Base-by-base conservation (phyloP, 2,888 invertebrate species). In the Trissolcus japonicus region DNA sequence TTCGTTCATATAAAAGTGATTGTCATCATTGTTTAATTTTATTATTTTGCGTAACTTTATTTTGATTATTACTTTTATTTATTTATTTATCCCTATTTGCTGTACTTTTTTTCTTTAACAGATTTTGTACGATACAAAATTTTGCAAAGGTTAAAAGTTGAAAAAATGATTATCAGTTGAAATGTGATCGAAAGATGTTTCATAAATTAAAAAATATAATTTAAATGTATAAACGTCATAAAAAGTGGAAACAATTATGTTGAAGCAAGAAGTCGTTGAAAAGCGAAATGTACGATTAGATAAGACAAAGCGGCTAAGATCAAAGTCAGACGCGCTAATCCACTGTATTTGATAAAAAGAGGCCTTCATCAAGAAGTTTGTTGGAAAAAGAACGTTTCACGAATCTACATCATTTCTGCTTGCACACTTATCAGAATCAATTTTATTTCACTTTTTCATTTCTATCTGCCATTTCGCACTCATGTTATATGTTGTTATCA, bases 311-410 rank as follows among this genome's bases (percentile, higher is more conserved):
- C 84, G 88, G 88, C 84, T 82, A 80, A 88, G 87, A 88, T 89
- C 87, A 89, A 89, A 89, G 87, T 84, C 83, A 82, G 83, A 84
- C 85, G 82, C 87, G 87, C 86, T 89, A 89, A 89, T 89, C 89
- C 88, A 86, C 85, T 86, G 35, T 35, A 84, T 87, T 87, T 88
- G 88, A 89, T 89, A 89, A 88, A 82, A 83, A 80, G 84, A 85
- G 84, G 83, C 84, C 86, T 86, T 86, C 84, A 82, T 79, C 80
- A 80, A 80, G 79, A 65, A 78, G 69, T 76, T 79, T 62, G 68
- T 63, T 55, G 68, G 60, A 72, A 68, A 76, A 77, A 73, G 66
- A 62, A 80, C 72, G 53, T 59, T 48, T 56, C 48, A 72, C 71
- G 77, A 73, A 77, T 77, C 72, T 68, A 35, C 35, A 71, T 66